phyloP scores from a whole-genome alignment of 2,888 invertebrate species.

The Drosophila borborema region DNA sequence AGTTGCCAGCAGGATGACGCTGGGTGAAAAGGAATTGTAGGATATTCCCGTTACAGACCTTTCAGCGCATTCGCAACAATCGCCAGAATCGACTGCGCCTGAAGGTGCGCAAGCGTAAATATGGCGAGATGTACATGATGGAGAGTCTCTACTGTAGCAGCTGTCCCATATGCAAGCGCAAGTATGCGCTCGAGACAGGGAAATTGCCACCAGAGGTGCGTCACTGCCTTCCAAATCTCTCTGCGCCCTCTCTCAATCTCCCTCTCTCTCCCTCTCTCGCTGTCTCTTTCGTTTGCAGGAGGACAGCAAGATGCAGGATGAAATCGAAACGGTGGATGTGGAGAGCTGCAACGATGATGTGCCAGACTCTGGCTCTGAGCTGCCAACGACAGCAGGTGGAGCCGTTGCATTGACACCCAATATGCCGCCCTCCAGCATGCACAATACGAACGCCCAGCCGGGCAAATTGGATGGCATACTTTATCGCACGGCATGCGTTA shows the following conservation, averaged over 20 bases:
- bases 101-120: constrained; percentile 89
- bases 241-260: no score
- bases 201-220: constrained; percentile 88
- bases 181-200: constrained; percentile 86
- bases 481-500: constrained; percentile 84
- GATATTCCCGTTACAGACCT: constrained; percentile 85
- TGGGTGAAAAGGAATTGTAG: background rate
- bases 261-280: background rate
- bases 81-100: constrained; percentile 89
- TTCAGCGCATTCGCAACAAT: constrained; percentile 89
- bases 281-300: constrained; percentile 58
- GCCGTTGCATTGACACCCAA: constrained; percentile 14
- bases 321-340: constrained; percentile 90
- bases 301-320: constrained; percentile 85
- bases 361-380: constrained; percentile 84
- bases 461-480: constrained; percentile 84
- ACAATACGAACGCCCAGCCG: constrained; percentile 80
- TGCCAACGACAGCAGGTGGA: constrained; percentile 39
- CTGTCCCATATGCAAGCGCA: constrained; percentile 88
- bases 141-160: constrained; percentile 85
- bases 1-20: background rate
- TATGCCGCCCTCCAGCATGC: constrained; percentile 67
- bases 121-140: constrained; percentile 86
- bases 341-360: constrained; percentile 86
- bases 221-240: background rate